phyloP scores from a whole-genome alignment of 2,113 vertebrate genomes.

The Drymodes brunneopygia region DNA sequence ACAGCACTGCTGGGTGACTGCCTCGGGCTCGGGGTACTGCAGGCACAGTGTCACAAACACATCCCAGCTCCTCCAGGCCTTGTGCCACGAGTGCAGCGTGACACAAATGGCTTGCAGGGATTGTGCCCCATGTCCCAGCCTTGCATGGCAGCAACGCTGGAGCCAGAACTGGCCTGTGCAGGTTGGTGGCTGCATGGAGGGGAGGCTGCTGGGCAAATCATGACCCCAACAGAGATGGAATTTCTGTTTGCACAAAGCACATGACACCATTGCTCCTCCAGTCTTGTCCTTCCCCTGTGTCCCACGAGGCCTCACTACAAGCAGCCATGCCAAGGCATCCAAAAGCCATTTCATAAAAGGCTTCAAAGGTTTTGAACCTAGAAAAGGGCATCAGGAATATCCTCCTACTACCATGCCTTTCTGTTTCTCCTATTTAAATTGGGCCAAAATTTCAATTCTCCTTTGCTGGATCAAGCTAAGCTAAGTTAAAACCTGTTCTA shows the following conservation, averaged over 20 bases:
- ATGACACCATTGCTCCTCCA: not conserved
- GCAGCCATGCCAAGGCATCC: not conserved
- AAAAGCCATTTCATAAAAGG: not conserved
- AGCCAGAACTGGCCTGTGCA: not conserved
- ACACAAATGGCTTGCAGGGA: not conserved
- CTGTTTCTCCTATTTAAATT: not conserved
- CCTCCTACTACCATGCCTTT: not conserved
- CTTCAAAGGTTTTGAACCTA: not conserved
- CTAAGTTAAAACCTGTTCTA: not conserved
- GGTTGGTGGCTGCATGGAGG: not conserved
- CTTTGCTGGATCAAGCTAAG: not conserved
- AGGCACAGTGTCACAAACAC: not conserved
- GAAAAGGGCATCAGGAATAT: not conserved
- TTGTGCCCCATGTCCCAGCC: accelerated
- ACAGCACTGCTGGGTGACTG: not conserved
- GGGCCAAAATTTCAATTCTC: not conserved
- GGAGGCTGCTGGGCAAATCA: not conserved
- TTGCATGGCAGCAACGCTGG: not conserved
- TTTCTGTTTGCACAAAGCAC: not conserved
- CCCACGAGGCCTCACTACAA: not conserved
- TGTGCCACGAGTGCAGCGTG: not conserved
- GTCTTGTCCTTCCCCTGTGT: not conserved
- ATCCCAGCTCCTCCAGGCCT: not conserved
- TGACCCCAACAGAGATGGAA: not conserved
- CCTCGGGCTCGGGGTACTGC: not conserved